Conservation (phyloP, 2,888 invertebrate genomes). For the Sesia apiformis region DNA sequence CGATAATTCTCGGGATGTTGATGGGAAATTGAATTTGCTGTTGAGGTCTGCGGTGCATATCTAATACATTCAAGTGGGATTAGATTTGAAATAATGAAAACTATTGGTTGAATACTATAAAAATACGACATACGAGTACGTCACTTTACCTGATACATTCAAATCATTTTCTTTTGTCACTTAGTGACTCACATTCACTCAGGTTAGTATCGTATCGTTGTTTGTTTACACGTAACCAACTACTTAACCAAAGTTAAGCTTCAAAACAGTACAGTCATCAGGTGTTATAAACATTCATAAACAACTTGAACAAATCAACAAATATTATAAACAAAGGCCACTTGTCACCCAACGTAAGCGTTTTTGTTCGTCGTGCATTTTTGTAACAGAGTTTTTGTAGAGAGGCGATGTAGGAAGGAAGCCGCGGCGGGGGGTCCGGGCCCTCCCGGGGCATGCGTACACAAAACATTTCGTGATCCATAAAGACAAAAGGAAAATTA, state of each 20-base stretch:
- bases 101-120: no score
- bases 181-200: no score
- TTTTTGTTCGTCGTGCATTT: slow-evolving; percentile 67
- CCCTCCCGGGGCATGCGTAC: slow-evolving; percentile 63
- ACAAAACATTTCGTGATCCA: slow-evolving; percentile 74
- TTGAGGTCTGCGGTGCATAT: no score
- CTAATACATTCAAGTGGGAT: no score
- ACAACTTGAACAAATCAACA: slow-evolving; percentile 64
- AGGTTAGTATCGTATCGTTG: no score
- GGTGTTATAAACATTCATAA: slow-evolving; percentile 57
- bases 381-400: slow-evolving; percentile 67
- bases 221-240: not conserved
- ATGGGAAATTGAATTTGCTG: no score
- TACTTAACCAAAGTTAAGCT: not conserved
- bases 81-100: no score
- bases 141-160: no score
- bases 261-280: slow-evolving; percentile 46
- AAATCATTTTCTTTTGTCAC: no score
- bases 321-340: slow-evolving; percentile 67
- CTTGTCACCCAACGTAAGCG: slow-evolving; percentile 69
- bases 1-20: no score
- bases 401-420: slow-evolving; percentile 69
- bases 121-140: no score
- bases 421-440: slow-evolving; percentile 62
- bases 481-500: slow-evolving; percentile 72